A percentile compares a stretch with the other conserved stretches of the same genome.
Evolutionary conservation across 1,140 invertebrate species (phyloP).

Genomic region (Proales similis): DNA sequence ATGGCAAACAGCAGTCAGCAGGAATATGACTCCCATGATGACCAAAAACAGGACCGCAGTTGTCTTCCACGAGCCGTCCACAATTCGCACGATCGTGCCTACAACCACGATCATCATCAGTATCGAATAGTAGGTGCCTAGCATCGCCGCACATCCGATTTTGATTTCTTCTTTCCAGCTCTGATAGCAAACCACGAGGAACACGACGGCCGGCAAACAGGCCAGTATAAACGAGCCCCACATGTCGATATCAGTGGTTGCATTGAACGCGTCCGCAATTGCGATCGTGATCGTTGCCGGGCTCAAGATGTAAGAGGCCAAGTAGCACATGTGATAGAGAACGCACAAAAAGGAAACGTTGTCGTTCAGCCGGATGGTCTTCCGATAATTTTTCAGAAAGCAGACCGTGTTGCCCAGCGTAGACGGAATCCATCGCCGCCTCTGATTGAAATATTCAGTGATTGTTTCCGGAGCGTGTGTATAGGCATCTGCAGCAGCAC

Average conservation of each 20-base stretch:
- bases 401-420: constrained; percentile 64
- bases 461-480: constrained; percentile 61
- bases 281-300: constrained; percentile 64
- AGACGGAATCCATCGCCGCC: constrained; percentile 62
- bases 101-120: constrained; percentile 51
- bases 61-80: constrained; percentile 45
- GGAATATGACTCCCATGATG: constrained; percentile 50
- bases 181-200: constrained; percentile 55
- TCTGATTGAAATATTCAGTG: constrained; percentile 61
- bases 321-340: constrained; percentile 44
- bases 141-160: constrained; percentile 44
- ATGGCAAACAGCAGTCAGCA: constrained; percentile 69
- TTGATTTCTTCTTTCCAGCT: constrained; percentile 54
- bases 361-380: constrained; percentile 56
- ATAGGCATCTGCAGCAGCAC: constrained; percentile 61
- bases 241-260: constrained; percentile 57
- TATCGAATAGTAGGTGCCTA: constrained; percentile 46
- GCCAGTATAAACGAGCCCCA: constrained; percentile 55
- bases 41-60: constrained; percentile 46
- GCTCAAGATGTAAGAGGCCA: constrained; percentile 59
- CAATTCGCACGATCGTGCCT: constrained; percentile 45
- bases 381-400: constrained; percentile 56
- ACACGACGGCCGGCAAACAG: constrained; percentile 55
- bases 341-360: constrained; percentile 50
- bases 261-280: constrained; percentile 60